Percentiles rank a stretch among this genome's conserved stretches.
Conservation (phyloP, 2,113 vertebrate genomes). For the Octodon degus region DNA sequence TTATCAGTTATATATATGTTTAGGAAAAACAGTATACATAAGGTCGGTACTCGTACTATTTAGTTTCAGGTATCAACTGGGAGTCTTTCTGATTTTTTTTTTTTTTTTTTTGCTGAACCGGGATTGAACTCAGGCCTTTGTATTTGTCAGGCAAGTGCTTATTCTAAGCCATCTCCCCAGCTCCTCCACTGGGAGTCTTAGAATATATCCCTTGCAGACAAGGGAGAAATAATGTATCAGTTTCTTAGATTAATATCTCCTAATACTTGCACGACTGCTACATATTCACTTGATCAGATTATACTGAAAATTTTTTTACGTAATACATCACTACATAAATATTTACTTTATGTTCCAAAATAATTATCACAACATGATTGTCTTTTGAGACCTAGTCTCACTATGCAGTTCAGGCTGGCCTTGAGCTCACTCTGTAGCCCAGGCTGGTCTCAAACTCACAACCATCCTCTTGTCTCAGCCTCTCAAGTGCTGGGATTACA, state of each 20-base stretch:
- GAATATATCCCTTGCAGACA: neutral
- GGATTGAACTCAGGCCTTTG: too few relatives aligned
- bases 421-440: too few relatives aligned
- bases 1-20: neutral
- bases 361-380: neutral
- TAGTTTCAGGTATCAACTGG: neutral
- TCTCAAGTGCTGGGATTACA: too few relatives aligned
- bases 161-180: too few relatives aligned
- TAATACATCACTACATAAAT: neutral
- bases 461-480: too few relatives aligned
- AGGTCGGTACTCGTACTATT: neutral
- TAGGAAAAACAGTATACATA: neutral
- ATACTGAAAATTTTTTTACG: slow-evolving; percentile 20
- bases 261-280: neutral
- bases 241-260: slow-evolving; percentile 16
- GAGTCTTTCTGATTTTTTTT: too few relatives aligned
- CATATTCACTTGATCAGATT: slow-evolving; percentile 4
- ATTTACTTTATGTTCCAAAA: slow-evolving; percentile 20
- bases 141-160: too few relatives aligned
- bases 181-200: neutral
- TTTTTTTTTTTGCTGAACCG: too few relatives aligned
- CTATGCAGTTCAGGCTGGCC: too few relatives aligned
- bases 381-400: too few relatives aligned
- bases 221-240: neutral
- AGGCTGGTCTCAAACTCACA: too few relatives aligned